Conservation (phyloP, 1,140 invertebrate species). For the Drosophila pseudoananassae region DNA sequence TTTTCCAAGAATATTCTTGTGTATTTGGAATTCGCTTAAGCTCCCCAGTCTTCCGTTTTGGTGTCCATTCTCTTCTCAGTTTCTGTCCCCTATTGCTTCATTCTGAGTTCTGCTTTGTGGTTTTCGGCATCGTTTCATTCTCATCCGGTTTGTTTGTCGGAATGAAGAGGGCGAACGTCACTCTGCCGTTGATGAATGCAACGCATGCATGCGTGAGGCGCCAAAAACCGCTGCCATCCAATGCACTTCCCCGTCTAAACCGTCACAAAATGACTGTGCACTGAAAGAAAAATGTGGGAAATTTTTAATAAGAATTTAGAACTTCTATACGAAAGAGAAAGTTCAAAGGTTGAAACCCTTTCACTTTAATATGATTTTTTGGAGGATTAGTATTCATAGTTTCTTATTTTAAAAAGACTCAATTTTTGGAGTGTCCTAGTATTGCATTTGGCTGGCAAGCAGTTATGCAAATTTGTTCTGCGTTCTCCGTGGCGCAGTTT, state of each 20-base stretch:
- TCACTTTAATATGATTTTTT: too few relatives aligned
- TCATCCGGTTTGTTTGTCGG: conserved; percentile 67
- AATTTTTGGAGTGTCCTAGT: background rate
- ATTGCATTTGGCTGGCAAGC: conserved; percentile 55
- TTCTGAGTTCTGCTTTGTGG: conserved; percentile 54
- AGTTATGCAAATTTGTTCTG: conserved; percentile 79
- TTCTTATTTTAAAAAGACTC: too few relatives aligned
- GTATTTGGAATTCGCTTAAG: conserved; percentile 10
- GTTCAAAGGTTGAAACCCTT: background rate
- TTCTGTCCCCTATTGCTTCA: conserved; percentile 20
- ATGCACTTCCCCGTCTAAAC: conserved; percentile 14
- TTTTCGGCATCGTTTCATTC: conserved; percentile 71
- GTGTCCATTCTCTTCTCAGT: conserved; percentile 3
- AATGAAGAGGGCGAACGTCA: conserved; percentile 31
- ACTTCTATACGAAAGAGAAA: background rate
- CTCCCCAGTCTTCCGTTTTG: too few relatives aligned
- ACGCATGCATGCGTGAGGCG: conserved; percentile 76
- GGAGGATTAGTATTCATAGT: too few relatives aligned
- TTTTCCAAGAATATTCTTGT: background rate
- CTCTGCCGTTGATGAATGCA: conserved; percentile 75
- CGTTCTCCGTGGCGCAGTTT: conserved; percentile 64
- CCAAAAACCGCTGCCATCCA: conserved; percentile 46
- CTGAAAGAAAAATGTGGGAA: conserved; percentile 2
- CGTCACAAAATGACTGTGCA: background rate
- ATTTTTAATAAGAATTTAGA: background rate